Conservation (phyloP, 2,113 vertebrate genomes). For the Hyaena hyaena region DNA sequence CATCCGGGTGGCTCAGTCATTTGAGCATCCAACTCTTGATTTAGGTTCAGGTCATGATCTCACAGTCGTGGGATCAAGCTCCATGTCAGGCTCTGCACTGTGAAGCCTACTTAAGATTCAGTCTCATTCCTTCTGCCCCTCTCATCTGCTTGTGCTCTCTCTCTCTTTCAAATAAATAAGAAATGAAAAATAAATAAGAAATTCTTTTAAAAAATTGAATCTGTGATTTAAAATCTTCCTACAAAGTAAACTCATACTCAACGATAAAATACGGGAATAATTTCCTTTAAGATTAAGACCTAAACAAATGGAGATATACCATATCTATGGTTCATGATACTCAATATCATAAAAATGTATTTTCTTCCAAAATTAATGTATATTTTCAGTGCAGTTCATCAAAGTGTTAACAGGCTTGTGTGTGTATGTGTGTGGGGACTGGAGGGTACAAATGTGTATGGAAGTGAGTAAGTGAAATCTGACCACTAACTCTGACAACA, state of each 20-base stretch:
- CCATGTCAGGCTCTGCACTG: too few relatives aligned
- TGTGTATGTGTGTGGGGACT: background rate
- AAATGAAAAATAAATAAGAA: too few relatives aligned
- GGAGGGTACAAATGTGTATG: fast-evolving
- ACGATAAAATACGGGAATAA: background rate
- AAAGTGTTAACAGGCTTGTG: background rate
- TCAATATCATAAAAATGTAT: background rate
- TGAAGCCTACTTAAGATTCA: too few relatives aligned
- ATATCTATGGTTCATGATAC: background rate
- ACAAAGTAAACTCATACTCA: background rate
- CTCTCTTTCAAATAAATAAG: too few relatives aligned
- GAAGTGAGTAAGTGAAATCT: background rate
- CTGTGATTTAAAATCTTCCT: background rate
- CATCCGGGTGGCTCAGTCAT: too few relatives aligned
- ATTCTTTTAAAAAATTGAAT: background rate
- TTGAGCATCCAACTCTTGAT: too few relatives aligned
- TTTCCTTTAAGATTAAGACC: background rate
- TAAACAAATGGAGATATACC: background rate
- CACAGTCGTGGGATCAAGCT: too few relatives aligned
- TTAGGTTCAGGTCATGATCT: too few relatives aligned
- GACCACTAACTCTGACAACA: background rate
- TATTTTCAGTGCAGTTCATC: background rate
- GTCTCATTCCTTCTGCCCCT: too few relatives aligned
- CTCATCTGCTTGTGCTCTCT: too few relatives aligned
- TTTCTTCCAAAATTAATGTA: background rate